Base-by-base conservation (phyloP, 2,797 vertebrate species). In the Xerus rutilus region DNA sequence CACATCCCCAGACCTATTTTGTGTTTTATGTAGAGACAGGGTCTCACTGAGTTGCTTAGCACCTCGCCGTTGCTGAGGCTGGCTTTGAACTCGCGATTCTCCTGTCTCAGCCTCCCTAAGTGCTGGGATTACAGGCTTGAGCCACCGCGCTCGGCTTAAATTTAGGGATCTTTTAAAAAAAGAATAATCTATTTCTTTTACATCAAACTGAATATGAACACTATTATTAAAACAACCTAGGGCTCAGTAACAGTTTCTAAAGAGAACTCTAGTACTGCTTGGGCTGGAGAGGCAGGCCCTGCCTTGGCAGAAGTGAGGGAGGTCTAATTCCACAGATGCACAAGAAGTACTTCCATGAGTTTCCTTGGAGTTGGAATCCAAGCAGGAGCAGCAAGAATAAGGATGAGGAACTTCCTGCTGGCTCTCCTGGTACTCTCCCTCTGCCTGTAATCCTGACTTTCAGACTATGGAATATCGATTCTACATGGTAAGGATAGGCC, bases 121-220 rank as follows among this genome's bases (percentile, higher is more conserved):
- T n/a, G n/a, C n/a, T n/a, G n/a, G n/a, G n/a, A n/a, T n/a, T n/a
- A n/a, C n/a, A n/a, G n/a, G n/a, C n/a, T n/a, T n/a, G n/a, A n/a
- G n/a, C n/a, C n/a, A n/a, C n/a, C n/a, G n/a, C n/a, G n/a, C n/a
- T n/a, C n/a, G n/a, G n/a, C n/a, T 82, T 90, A 93, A 78, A 30
- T 64, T 54, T 64, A 85, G 54, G 30, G 70, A 62, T 21, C 3
- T n/a, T 74, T 57, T 77, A 70, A 39, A 39, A 73, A 93, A 82
- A 30, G 15, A 79, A 83, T 62, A 30, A 84, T 86, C n/a, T 28
- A 12, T 92, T 91, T 45, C 62, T 89, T 86, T 93, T 84, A 79
- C 86, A 43, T 5, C 59, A 10, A 23, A 59, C 35, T 32, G 78
- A 87, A 52, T 76, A 5, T 73, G 91, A 92, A 25, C 30, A 62